Evolutionary conservation across 2,113 vertebrate genomes (phyloP).

Genomic region (Sitta europaea): DNA sequence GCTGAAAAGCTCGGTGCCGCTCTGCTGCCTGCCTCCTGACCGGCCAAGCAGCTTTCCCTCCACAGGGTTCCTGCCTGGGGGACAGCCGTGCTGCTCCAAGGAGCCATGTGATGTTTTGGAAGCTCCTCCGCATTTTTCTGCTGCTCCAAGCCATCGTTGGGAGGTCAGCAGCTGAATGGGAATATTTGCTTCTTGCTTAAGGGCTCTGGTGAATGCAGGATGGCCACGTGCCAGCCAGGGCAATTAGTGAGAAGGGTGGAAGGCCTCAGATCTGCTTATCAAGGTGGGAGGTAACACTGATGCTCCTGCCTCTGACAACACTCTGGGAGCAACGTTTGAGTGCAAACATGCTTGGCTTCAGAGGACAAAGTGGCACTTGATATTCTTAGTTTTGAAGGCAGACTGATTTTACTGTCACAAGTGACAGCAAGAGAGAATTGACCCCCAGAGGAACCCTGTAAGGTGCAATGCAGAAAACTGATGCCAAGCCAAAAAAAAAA

Average conservation of each 20-base stretch:
- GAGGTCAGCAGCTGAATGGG: neutral
- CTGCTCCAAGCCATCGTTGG: neutral
- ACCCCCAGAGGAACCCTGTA: neutral
- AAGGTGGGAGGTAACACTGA: neutral
- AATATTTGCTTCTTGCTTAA: constrained; percentile 7
- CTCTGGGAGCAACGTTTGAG: neutral
- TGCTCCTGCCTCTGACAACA: neutral
- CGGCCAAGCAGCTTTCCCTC: neutral
- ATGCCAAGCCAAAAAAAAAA: neutral
- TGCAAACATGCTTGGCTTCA: neutral
- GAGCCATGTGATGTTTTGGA: constrained; percentile 40
- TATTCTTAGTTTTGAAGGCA: neutral
- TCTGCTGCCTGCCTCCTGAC: neutral
- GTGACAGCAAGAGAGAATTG: neutral
- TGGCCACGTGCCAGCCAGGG: neutral
- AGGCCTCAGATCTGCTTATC: neutral
- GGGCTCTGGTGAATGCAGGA: neutral
- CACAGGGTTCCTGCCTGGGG: neutral
- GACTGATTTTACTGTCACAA: neutral
- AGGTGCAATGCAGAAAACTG: neutral
- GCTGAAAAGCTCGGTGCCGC: neutral
- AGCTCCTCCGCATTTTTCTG: constrained; percentile 31
- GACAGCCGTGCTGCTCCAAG: neutral
- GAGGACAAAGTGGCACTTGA: neutral
- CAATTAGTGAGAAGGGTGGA: neutral